Evolutionary conservation across 2,888 invertebrate genomes (phyloP).

Genomic region (Nasonovia ribisnigri): DNA sequence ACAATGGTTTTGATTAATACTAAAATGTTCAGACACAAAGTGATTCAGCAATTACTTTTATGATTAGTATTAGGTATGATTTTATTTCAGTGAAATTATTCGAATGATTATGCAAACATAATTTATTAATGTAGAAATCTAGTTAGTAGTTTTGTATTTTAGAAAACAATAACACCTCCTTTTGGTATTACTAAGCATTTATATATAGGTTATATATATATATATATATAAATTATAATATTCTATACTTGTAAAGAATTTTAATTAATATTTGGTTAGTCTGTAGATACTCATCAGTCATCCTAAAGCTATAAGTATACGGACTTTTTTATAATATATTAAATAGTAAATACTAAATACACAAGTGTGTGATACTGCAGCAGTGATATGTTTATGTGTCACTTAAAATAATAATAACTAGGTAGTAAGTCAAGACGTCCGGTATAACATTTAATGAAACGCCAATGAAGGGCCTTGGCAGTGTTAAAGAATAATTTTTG

Average conservation of each 20-base stretch:
- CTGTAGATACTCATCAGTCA: neutral
- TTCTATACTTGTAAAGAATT: neutral
- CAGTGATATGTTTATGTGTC: neutral
- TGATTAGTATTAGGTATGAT: neutral
- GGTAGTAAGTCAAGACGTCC: neutral
- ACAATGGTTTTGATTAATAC: neutral
- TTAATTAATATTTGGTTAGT: neutral
- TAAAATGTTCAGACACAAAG: neutral
- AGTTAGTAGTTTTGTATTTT: neutral
- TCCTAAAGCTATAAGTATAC: neutral
- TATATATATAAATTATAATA: no score
- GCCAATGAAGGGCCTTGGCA: conserved; percentile 46
- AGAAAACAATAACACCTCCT: neutral
- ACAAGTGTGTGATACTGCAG: neutral
- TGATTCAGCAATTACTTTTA: neutral
- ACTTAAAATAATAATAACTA: neutral
- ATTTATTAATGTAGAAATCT: neutral
- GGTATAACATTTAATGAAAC: neutral
- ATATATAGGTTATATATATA: neutral
- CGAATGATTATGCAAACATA: neutral
- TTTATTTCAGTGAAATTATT: neutral
- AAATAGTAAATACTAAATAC: neutral
- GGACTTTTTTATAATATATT: neutral
- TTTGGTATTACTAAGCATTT: neutral
- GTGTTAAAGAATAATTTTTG: conserved; percentile 46